Evolutionary conservation across 1,140 invertebrate species (phyloP).

Genomic region (Lepidurus packardi): DNA sequence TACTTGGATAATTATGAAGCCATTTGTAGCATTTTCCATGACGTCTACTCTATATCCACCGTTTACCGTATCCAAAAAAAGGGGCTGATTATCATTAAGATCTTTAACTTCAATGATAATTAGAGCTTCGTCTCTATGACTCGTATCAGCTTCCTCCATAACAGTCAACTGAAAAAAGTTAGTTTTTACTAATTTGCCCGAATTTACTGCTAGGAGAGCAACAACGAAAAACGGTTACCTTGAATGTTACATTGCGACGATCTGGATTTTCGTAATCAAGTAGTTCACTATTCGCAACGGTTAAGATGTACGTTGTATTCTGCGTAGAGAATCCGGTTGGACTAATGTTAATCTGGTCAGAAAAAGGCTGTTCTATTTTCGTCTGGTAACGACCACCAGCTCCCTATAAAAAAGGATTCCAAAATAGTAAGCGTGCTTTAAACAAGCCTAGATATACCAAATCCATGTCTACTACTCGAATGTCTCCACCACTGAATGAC

Average conservation of each 20-base stretch:
- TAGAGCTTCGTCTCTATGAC: not conserved
- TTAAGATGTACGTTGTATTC: constrained; percentile 19
- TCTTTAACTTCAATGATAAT: not conserved
- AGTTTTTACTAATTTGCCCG: not conserved
- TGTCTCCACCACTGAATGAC: not conserved
- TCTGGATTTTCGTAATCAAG: constrained; percentile 22
- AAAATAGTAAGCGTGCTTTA: not conserved
- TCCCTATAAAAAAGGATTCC: constrained; percentile 23
- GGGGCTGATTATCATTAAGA: constrained; percentile 27
- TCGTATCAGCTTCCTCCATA: not conserved
- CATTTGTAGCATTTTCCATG: constrained; percentile 5
- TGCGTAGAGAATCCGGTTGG: not conserved
- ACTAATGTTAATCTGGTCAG: constrained; percentile 4
- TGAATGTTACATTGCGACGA: not conserved
- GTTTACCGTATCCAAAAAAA: not conserved
- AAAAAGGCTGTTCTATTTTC: not conserved
- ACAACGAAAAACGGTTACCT: not conserved
- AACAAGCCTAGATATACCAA: not conserved
- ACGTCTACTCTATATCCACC: not conserved
- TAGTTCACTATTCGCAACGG: not conserved
- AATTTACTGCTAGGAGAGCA: not conserved
- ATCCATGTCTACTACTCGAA: constrained; percentile 21
- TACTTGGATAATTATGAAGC: not conserved
- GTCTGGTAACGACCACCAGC: not conserved
- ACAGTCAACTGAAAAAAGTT: constrained; percentile 12